Conservation (phyloP, 2,888 invertebrate genomes). For the Aphodius granarius region DNA sequence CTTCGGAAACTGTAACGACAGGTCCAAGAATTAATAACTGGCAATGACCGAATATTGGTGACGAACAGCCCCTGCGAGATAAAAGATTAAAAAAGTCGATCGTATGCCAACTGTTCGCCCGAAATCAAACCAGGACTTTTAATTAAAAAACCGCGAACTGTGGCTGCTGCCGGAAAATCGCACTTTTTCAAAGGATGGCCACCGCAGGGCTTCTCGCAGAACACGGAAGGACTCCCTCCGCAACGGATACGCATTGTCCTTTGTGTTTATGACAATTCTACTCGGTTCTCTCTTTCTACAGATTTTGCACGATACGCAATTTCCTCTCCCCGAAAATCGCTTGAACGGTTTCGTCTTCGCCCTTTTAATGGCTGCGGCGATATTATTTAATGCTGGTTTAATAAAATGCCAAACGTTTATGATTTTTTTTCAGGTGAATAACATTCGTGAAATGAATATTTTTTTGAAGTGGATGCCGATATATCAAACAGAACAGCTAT, state of each 20-base stretch:
- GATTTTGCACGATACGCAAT: not conserved
- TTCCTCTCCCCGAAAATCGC: not conserved
- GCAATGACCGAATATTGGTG: not conserved
- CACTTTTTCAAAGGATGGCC: not conserved
- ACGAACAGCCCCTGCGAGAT: not conserved
- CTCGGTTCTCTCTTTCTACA: not conserved
- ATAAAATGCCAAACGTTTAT: not conserved
- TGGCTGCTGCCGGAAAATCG: not conserved
- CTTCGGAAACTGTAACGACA: not conserved
- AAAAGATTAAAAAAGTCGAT: not conserved
- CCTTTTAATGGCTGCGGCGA: not conserved
- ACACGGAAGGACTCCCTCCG: not conserved
- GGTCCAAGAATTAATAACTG: not conserved
- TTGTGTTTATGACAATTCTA: not conserved
- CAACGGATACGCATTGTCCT: not conserved
- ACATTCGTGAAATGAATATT: too few species aligned
- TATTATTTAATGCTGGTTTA: not conserved
- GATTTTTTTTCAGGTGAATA: not conserved
- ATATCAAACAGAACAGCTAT: too few species aligned
- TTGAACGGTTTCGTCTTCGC: not conserved
- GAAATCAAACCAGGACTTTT: not conserved
- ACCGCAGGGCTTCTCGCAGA: not conserved
- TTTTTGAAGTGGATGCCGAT: too few species aligned
- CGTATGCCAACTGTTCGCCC: not conserved
- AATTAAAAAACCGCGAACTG: not conserved